These are phyloP conservation scores for Tetramorium alpestre DNA, from an alignment of 1,140 invertebrate genomes.

Conservation along the genomic window DNA sequence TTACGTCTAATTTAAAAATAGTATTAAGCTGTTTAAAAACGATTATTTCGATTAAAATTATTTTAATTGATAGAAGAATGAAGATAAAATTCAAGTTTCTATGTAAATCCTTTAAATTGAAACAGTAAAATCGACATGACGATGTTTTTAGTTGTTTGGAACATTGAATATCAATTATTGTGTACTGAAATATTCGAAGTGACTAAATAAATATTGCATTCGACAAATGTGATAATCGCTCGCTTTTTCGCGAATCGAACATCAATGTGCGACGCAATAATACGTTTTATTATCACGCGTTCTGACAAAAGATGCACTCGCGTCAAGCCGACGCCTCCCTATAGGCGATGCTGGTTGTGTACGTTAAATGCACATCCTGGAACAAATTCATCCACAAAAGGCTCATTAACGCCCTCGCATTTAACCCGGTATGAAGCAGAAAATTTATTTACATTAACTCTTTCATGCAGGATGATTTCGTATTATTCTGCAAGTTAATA, in stretches of 20 bases:
- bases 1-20: slow-evolving; percentile 15
- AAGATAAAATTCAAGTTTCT: neutral
- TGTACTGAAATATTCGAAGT: neutral
- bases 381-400: slow-evolving; percentile 35
- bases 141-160: neutral
- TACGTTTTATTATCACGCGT: slow-evolving; percentile 11
- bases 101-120: neutral
- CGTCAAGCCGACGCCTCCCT: neutral
- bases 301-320: slow-evolving; percentile 17
- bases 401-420: slow-evolving; percentile 19
- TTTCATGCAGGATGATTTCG: slow-evolving; percentile 4
- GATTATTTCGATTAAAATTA: neutral
- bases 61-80: neutral
- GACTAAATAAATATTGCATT: slow-evolving; percentile 1
- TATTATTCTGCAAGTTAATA: neutral
- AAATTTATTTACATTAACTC: slow-evolving; percentile 37
- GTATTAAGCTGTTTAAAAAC: neutral
- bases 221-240: slow-evolving; percentile 16
- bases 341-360: neutral
- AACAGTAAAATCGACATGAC: neutral
- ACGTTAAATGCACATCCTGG: slow-evolving; percentile 35
- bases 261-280: neutral
- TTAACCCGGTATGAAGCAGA: slow-evolving; percentile 12
- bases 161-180: slow-evolving; percentile 1
- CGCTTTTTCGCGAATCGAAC: neutral